Conservation (phyloP, 2,113 vertebrate genomes). For the Gymnogyps californianus region DNA sequence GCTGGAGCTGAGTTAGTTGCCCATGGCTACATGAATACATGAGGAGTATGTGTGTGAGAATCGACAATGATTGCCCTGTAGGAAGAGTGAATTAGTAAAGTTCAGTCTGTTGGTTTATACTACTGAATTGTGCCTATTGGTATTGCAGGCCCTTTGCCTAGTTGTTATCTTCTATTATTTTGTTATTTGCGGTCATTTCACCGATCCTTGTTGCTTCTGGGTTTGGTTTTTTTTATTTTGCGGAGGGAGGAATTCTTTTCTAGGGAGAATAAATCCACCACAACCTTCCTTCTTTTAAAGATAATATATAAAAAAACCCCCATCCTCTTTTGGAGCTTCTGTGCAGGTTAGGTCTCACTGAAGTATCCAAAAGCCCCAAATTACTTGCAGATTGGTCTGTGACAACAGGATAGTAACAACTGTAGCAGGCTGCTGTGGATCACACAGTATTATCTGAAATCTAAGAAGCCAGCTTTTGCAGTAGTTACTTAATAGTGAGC, state of each 20-base stretch:
- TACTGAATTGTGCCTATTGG: not conserved
- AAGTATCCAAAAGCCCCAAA: not conserved
- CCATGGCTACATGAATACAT: not conserved
- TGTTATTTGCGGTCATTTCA: not conserved
- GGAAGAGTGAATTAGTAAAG: not conserved
- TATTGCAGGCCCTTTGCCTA: not conserved
- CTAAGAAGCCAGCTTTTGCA: not conserved
- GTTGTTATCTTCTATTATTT: not conserved
- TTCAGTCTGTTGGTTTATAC: not conserved
- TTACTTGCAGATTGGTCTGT: not conserved
- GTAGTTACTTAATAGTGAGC: not conserved
- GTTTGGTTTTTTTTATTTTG: not conserved
- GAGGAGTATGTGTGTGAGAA: not conserved
- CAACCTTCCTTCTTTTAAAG: not conserved
- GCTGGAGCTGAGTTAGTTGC: constrained; percentile 3
- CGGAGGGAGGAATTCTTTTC: not conserved
- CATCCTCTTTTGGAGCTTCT: not conserved
- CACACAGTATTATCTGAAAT: not conserved
- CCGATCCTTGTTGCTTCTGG: not conserved
- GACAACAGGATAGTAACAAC: not conserved
- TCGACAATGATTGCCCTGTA: not conserved
- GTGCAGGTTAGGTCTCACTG: not conserved
- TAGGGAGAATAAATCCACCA: not conserved
- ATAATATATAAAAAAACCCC: not conserved
- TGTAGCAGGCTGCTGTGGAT: not conserved